A percentile compares a stretch with the other conserved stretches of the same genome.
phyloP scores from a whole-genome alignment of 2,113 vertebrate genomes.

The Stercorarius parasiticus region DNA sequence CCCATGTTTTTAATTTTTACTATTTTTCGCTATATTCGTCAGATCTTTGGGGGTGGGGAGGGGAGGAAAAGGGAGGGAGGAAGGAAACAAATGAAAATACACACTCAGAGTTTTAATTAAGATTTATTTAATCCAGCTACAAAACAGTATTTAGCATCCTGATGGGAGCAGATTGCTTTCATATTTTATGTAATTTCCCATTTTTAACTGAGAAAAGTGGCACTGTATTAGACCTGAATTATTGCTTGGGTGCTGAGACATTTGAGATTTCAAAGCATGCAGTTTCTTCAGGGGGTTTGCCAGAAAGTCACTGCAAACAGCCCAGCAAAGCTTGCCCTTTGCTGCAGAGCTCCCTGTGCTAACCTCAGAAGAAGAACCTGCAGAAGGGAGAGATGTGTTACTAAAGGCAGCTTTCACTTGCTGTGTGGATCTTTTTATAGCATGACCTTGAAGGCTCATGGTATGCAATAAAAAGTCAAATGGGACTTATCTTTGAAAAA shows the following conservation, averaged over 20 bases:
- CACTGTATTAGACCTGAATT: constrained; percentile 14
- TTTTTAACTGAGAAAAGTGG: constrained; percentile 40
- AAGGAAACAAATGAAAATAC: constrained; percentile 43
- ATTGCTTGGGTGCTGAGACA: background rate
- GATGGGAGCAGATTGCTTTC: constrained; percentile 58
- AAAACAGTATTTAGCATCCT: constrained; percentile 58
- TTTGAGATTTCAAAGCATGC: background rate
- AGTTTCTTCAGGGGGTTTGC: background rate
- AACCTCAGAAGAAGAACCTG: background rate
- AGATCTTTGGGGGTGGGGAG: background rate
- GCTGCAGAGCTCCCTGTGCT: background rate
- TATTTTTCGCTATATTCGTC: background rate
- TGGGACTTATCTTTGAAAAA: background rate
- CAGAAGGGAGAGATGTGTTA: background rate
- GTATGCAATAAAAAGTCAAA: background rate
- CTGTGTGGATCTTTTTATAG: background rate
- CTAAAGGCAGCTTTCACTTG: background rate
- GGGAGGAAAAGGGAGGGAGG: background rate
- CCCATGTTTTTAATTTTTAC: background rate
- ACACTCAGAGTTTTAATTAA: background rate
- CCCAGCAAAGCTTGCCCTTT: background rate
- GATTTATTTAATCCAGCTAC: constrained; percentile 45
- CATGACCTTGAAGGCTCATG: background rate
- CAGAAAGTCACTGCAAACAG: background rate
- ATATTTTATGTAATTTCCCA: constrained; percentile 19